phyloP scores from a whole-genome alignment of 2,113 vertebrate species.

The Sula dactylatra region DNA sequence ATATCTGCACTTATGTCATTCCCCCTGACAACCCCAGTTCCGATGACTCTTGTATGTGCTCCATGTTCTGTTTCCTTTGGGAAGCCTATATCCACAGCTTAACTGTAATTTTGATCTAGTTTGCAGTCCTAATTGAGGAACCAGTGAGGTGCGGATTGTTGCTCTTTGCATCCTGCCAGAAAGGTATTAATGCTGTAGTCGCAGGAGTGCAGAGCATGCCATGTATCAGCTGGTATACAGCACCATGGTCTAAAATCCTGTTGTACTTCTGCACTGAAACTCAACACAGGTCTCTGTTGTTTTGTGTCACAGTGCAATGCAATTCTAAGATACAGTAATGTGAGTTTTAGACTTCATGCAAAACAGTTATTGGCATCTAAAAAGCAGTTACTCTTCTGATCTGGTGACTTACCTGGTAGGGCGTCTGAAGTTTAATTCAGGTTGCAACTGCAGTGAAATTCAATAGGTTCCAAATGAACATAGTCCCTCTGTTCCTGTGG shows the following conservation, averaged over 20 bases:
- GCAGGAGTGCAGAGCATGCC: background rate
- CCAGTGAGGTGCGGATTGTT: background rate
- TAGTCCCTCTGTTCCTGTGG: background rate
- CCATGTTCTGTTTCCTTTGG: background rate
- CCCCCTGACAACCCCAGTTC: background rate
- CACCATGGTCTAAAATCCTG: background rate
- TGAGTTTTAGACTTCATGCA: background rate
- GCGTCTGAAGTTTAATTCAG: background rate
- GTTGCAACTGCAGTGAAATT: background rate
- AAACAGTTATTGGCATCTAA: background rate
- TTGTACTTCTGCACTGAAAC: background rate
- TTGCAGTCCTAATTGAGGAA: background rate
- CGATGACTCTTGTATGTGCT: background rate
- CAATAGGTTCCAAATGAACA: rapidly evolving
- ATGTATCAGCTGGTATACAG: background rate
- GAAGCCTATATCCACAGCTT: background rate
- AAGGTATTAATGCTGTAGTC: background rate
- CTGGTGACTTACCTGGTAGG: background rate
- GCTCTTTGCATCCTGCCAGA: background rate
- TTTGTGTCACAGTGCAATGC: background rate
- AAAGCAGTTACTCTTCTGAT: background rate
- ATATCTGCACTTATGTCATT: background rate
- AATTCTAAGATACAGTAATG: background rate
- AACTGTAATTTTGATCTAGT: background rate
- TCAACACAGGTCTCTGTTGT: background rate